Conservation (phyloP, 1,140 invertebrate genomes). For the Gryon sp. region DNA sequence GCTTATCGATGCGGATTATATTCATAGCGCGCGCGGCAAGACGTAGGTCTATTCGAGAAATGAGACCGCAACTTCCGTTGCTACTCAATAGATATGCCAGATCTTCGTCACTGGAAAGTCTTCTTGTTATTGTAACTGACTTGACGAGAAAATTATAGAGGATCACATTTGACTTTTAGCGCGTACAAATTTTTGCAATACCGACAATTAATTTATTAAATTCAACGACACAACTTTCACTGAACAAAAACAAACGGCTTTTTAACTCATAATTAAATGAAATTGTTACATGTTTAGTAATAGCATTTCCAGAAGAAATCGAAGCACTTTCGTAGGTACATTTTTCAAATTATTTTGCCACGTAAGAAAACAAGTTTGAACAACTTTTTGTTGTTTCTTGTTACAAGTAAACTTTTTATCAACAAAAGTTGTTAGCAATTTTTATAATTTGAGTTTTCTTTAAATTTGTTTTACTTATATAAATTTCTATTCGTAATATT, state of each 20-base stretch:
- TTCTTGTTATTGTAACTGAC: neutral
- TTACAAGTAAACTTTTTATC: too few relatives aligned
- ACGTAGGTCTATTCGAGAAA: constrained; percentile 13
- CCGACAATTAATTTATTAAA: neutral
- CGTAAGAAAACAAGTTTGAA: neutral
- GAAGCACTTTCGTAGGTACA: neutral
- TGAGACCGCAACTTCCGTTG: constrained; percentile 9
- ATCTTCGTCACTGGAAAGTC: neutral
- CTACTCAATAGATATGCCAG: neutral
- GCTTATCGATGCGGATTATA: constrained; percentile 6
- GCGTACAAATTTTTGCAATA: neutral
- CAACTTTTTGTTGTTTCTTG: too few relatives aligned
- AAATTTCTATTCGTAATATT: too few relatives aligned
- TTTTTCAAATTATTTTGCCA: neutral
- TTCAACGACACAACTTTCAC: neutral
- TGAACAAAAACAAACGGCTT: neutral
- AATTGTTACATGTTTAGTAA: too few relatives aligned
- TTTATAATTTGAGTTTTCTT: too few relatives aligned
- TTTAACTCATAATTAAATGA: neutral
- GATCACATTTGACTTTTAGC: neutral
- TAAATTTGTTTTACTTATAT: too few relatives aligned
- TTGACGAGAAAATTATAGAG: neutral
- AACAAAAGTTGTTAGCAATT: too few relatives aligned
- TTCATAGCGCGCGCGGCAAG: neutral
- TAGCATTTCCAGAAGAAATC: too few relatives aligned